Percentiles rank a stretch among this genome's conserved stretches.
Conservation (phyloP, 2,888 invertebrate species). For the Apodemia mormo region DNA sequence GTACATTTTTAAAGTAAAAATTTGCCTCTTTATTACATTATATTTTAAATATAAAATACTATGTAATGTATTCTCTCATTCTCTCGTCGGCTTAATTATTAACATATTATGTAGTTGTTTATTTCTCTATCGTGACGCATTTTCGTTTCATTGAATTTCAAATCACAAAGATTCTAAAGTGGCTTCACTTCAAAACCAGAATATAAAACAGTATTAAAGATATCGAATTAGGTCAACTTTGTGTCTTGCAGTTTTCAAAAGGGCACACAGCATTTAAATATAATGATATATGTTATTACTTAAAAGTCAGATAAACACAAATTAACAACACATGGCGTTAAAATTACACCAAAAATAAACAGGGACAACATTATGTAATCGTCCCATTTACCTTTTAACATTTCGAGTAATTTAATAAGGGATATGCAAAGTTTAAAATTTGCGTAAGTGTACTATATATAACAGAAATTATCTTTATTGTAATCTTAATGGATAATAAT, state of each 20-base stretch:
- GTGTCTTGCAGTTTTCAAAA: neutral
- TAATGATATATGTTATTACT: neutral
- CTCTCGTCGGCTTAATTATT: too few species aligned
- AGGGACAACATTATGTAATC: constrained; percentile 32
- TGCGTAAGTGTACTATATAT: neutral
- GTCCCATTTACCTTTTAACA: constrained; percentile 60
- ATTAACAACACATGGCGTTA: constrained; percentile 3
- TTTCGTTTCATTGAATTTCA: too few species aligned
- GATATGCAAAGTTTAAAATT: constrained; percentile 8
- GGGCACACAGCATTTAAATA: neutral
- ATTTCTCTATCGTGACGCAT: too few species aligned
- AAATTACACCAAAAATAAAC: neutral
- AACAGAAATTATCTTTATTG: neutral
- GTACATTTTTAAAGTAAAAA: too few species aligned
- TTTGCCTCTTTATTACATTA: too few species aligned
- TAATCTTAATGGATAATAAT: constrained; percentile 11
- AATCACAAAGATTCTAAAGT: too few species aligned
- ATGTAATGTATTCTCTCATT: too few species aligned
- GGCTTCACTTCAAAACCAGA: too few species aligned
- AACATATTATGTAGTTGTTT: too few species aligned
- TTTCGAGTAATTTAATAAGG: constrained; percentile 8
- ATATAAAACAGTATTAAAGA: too few species aligned
- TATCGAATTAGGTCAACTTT: too few species aligned
- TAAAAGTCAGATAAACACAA: neutral
- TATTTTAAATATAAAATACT: too few species aligned